Evolutionary conservation across 2,113 vertebrate species (phyloP).

Genomic region (Pachyramphus minor): DNA sequence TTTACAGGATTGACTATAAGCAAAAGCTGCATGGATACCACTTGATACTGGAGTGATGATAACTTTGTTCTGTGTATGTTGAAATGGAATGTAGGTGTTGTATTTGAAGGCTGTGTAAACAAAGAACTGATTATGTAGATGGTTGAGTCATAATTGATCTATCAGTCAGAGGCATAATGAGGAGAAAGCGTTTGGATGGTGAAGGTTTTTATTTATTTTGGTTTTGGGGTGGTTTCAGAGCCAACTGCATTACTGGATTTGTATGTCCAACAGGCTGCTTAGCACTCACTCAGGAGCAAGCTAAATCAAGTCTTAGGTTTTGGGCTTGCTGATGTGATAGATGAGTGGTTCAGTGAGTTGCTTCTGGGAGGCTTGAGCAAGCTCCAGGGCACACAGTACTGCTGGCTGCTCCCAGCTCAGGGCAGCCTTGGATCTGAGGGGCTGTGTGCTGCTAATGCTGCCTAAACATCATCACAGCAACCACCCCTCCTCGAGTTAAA

Average conservation of each 20-base stretch:
- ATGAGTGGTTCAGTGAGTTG: rapidly evolving
- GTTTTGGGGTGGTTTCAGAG: not conserved
- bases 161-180: not conserved
- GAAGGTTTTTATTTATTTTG: not conserved
- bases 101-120: not conserved
- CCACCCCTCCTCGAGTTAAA: not conserved
- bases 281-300: not conserved
- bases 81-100: not conserved
- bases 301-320: not conserved
- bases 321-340: not conserved
- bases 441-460: not conserved
- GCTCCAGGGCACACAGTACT: not conserved
- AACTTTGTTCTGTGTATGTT: not conserved
- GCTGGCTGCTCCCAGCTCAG: not conserved
- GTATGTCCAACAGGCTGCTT: not conserved
- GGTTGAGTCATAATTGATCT: not conserved
- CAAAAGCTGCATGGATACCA: not conserved
- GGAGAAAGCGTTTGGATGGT: not conserved
- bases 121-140: not conserved
- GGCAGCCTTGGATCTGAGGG: not conserved
- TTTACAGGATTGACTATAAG: not conserved
- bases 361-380: not conserved
- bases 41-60: not conserved
- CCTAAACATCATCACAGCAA: not conserved
- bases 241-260: not conserved